Evolutionary conservation across 2,888 invertebrate genomes (phyloP).

Genomic region (Ophion ventricosus): DNA sequence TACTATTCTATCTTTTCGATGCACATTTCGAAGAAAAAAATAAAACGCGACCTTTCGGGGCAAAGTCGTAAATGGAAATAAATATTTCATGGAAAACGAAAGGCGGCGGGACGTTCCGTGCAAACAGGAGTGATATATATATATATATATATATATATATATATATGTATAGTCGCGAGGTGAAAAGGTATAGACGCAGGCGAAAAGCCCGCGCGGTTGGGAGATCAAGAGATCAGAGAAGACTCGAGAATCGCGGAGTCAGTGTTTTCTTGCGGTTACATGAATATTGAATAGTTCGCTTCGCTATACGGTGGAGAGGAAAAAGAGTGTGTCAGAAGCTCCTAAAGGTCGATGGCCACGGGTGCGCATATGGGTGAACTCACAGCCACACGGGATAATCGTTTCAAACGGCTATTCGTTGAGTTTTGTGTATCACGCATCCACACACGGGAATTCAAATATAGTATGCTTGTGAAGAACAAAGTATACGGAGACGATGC

Average conservation of each 20-base stretch:
- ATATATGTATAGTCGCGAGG: not conserved
- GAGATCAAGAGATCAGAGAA: constrained; percentile 39
- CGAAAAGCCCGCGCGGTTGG: constrained; percentile 42
- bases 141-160: not conserved
- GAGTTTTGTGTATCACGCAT: not conserved
- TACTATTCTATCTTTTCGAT: not conserved
- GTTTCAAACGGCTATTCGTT: constrained; percentile 14
- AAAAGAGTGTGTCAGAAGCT: constrained; percentile 30
- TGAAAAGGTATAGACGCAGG: constrained; percentile 19
- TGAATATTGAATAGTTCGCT: constrained; percentile 71
- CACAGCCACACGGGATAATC: constrained; percentile 47
- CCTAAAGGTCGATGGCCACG: constrained; percentile 24
- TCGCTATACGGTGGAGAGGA: constrained; percentile 40
- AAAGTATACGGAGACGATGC: not conserved
- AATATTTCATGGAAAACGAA: constrained; percentile 8
- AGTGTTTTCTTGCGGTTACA: constrained; percentile 65
- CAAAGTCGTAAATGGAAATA: constrained; percentile 10
- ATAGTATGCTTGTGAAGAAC: not conserved
- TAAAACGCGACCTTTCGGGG: not conserved
- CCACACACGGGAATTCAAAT: not conserved
- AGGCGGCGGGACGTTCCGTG: constrained; percentile 8
- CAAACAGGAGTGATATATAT: not conserved
- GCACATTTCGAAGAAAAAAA: not conserved
- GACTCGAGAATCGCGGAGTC: constrained; percentile 67
- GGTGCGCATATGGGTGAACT: constrained; percentile 13